Evolutionary conservation across 1,140 invertebrate genomes (phyloP), one percentile per base, ranked within the genome.

Genomic region (Drosophila punjabiensis): DNA sequence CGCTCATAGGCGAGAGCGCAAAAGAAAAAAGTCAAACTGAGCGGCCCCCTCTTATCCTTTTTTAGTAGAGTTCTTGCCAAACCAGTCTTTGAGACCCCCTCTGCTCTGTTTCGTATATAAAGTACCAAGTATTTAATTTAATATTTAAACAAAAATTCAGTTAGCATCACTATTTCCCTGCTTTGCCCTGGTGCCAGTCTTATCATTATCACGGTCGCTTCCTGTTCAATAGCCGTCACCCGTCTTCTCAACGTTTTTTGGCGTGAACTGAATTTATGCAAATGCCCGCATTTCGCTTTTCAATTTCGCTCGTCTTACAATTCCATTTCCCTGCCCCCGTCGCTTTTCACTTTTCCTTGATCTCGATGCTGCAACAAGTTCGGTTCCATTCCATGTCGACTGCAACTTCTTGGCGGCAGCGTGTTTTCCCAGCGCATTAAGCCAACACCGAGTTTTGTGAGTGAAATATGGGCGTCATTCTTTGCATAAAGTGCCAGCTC

Each of bases 261-360:
- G 18, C 30, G n/a, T 80, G 50, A 67, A 75, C 67, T 70, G 62
- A 81, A 81, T 88, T 88, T 88, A 88, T 88, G 84, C 84, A 88
- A 88, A 88, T 88, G 62, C 52, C 52, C 71, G 81, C 80, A 77
- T 85, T 84, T 88, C 76, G 81, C 85, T 84, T 87, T 88, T 89
- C 84, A 81, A 88, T 88, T 89, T 81, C 71, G 48, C 76, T 80
- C 63, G 79, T 52, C 71, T 86, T 73, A 78, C 75, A 63, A 75
- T 86, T 75, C 69, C 30, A 43, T 83, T 70, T 76, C 55, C 5
- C 16, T 28, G 18, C 20, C 28, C 32, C 9, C 37, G 24, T 6
- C 13, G 28, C 24, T 30, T 28, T 28, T 11, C 11, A 11, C 35
- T 20, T 48, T 37, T 32, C n/a, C 14, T 20, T 67, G 62, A 45